Conservation (phyloP, 2,113 vertebrate genomes). For the Tychaedon coryphoeus region DNA sequence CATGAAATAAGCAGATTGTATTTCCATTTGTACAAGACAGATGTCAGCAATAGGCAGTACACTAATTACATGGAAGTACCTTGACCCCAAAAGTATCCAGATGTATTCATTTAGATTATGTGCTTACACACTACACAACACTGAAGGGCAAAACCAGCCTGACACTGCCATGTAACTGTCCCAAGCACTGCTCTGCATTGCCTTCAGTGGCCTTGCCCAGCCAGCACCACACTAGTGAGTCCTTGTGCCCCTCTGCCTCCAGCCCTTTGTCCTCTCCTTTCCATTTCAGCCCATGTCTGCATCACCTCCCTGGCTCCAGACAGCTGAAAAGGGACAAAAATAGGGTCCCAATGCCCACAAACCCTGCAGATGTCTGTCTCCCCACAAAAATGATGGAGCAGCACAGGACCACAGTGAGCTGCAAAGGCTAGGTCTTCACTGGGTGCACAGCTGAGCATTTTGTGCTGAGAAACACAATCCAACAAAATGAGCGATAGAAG, state of each 20-base stretch:
- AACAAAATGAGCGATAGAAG: background rate
- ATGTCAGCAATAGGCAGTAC: background rate
- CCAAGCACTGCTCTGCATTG: background rate
- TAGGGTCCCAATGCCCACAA: fast-evolving
- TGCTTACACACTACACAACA: background rate
- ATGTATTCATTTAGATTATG: background rate
- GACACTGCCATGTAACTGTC: fast-evolving
- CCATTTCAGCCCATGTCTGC: background rate
- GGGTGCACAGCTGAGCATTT: fast-evolving
- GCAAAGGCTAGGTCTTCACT: background rate
- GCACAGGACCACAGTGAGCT: background rate
- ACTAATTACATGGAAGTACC: background rate
- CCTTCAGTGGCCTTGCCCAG: background rate
- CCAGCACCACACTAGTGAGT: background rate
- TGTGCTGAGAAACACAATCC: background rate
- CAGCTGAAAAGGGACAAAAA: background rate
- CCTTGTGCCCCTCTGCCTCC: background rate
- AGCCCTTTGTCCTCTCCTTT: background rate
- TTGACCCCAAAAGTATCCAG: background rate
- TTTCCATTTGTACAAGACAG: background rate
- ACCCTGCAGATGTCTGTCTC: background rate
- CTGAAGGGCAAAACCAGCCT: background rate
- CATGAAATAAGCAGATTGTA: background rate
- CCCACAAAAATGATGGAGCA: background rate
- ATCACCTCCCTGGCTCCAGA: background rate